Base-by-base conservation (phyloP, 2,888 invertebrate species). In the Ganaspis brasiliensis region DNA sequence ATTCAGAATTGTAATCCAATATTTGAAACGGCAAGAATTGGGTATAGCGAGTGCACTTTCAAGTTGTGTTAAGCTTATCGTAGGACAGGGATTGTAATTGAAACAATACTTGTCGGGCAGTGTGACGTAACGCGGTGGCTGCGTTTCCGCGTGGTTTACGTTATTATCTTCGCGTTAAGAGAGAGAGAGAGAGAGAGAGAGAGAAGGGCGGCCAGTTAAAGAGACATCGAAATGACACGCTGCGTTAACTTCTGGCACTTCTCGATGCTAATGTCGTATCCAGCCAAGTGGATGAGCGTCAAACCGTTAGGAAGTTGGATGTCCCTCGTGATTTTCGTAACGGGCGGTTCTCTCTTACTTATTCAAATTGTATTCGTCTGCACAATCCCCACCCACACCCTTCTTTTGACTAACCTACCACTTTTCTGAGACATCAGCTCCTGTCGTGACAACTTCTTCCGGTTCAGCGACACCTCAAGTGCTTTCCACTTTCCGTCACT, bases 141-240 rank as follows among this genome's bases (percentile, higher is more conserved):
- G 73, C 57, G 63, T 40, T 79, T 75, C 74, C 26, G 57, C 76
- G 74, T 21, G 76, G 77, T 82, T 83, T 81, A 74, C 61, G 75
- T 77, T 79, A 80, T 80, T 67, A 67, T 67, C 24, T 67, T 67
- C 45, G 24, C 24, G 45, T 45, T 67, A 79, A 76, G 78, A 77
- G 74, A 63, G 21, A 76, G 80, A 78, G 82, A 79, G 82, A 75
- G 72, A n/a, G n/a, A 76, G 78, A 77, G 74, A 63, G 21, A 76
- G 80, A 78, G 82, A 79, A 82, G 76, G 72, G 78, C 55, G 75
- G 75, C 75, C 78, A 73, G 84, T 83, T 88, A 87, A 88, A 87
- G 86, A 87, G 89, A 89, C 88, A 85, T 86, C 83, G 85, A 88
- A 89, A 87, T 88, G 89, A 88, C 89, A 86, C 84, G 86, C 80